Evolutionary conservation across 2,797 vertebrate species (phyloP).

Genomic region (Catamblyrhynchus diadema): DNA sequence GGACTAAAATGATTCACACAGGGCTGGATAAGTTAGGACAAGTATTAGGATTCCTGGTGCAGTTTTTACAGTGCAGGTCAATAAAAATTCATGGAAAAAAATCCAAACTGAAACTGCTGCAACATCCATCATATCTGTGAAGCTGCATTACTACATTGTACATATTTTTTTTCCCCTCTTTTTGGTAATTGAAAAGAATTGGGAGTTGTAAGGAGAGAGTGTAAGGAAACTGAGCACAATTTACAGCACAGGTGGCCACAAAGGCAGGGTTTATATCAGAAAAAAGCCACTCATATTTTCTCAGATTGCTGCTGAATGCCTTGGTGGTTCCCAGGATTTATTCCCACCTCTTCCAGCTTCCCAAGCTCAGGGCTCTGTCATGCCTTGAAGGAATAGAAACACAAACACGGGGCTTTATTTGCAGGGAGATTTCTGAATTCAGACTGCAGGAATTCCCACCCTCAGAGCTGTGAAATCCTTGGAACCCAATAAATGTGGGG

Average conservation of each 20-base stretch:
- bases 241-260: neutral
- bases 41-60: neutral
- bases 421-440: neutral
- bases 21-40: neutral
- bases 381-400: neutral
- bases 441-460: neutral
- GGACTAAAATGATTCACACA: neutral
- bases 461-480: fast-evolving
- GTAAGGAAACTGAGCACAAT: neutral
- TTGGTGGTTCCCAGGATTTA: neutral
- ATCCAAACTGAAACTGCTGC: neutral
- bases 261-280: neutral
- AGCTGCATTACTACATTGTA: neutral
- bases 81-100: neutral
- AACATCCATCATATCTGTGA: neutral
- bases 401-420: neutral
- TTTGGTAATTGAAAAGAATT: neutral
- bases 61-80: neutral
- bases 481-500: neutral
- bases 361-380: neutral
- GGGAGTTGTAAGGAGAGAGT: neutral
- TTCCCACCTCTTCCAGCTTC: neutral
- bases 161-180: neutral
- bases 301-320: neutral
- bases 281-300: neutral